These are phyloP conservation scores for Spilosoma lubricipeda DNA, from an alignment of 2,888 invertebrate genomes.

Conservation along the genomic window DNA sequence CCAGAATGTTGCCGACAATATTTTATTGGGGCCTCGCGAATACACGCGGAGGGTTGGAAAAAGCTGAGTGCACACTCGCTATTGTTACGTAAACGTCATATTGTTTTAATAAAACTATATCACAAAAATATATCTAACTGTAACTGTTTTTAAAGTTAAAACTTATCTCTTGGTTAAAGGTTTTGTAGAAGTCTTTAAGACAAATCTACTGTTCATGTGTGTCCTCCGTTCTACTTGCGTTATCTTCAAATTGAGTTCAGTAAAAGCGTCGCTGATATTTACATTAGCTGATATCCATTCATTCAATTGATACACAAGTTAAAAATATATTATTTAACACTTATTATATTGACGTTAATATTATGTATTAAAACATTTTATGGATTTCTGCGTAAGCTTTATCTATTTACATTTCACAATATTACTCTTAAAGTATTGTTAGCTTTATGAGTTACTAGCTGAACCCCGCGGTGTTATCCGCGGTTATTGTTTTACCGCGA, in stretches of 20 bases:
- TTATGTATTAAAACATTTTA: too few species aligned
- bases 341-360: background rate
- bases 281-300: too few species aligned
- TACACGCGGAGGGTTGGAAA: constrained; percentile 57
- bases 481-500: too few species aligned
- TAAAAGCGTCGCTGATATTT: background rate
- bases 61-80: constrained; percentile 59
- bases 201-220: background rate
- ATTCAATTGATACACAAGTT: background rate
- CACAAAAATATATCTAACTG: background rate
- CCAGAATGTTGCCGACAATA: constrained; percentile 77
- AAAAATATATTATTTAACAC: background rate
- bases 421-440: too few species aligned
- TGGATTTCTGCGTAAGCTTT: too few species aligned
- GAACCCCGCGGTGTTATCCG: too few species aligned
- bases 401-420: too few species aligned
- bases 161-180: background rate
- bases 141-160: background rate
- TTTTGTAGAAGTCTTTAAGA: too few species aligned
- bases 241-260: background rate
- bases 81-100: constrained; percentile 31
- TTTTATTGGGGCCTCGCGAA: constrained; percentile 76
- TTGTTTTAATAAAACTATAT: constrained; percentile 4
- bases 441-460: too few species aligned
- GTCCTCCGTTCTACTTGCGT: background rate